Percentiles rank a stretch among this genome's conserved stretches.
Evolutionary conservation across 1,140 invertebrate species (phyloP).

Genomic region (Trachymyrmex septentrionalis): DNA sequence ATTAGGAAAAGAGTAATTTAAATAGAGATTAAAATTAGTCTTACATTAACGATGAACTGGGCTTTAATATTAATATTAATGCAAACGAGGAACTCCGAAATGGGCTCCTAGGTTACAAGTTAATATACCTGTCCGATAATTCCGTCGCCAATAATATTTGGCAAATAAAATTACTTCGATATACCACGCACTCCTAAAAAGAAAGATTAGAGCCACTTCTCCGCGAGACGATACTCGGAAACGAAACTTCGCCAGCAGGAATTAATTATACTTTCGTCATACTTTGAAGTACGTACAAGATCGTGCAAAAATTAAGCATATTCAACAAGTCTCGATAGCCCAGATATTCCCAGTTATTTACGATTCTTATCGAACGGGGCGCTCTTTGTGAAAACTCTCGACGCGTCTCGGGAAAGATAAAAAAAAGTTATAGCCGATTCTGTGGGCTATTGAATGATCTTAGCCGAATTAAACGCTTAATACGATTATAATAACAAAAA

Average conservation of each 20-base stretch:
- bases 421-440: neutral
- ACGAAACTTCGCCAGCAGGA: neutral
- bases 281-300: neutral
- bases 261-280: neutral
- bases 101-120: neutral
- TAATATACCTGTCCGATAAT: neutral
- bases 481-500: neutral
- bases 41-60: too few species aligned
- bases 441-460: neutral
- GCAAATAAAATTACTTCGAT: slow-evolving; percentile 4
- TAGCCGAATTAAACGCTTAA: neutral
- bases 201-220: neutral
- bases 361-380: neutral
- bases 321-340: slow-evolving; percentile 6
- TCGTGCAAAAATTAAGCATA: neutral
- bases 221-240: neutral
- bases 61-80: neutral
- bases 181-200: neutral
- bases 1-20: too few species aligned
- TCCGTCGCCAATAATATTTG: slow-evolving; percentile 26
- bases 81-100: neutral
- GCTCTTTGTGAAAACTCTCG: neutral
- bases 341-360: neutral
- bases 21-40: too few species aligned
- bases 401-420: neutral